Base-by-base conservation (phyloP, 2,113 vertebrate species). In the Macquaria ambigua region DNA sequence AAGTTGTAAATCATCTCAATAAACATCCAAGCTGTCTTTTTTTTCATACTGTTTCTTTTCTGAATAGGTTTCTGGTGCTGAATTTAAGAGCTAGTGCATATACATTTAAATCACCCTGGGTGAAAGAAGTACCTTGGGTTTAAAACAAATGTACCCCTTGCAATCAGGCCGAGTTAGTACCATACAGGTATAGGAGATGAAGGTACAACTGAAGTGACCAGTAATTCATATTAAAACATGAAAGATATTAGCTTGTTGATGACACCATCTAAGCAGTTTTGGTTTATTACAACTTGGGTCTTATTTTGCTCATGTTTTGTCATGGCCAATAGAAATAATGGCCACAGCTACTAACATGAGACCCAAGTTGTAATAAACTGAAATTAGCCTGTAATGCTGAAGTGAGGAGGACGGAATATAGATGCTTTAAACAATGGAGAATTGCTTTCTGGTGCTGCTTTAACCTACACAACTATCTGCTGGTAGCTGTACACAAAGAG, bases 1-100 rank as follows among this genome's bases (percentile, higher is more conserved):
- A 20, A 8, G 50, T 56, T 46, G 28, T 55, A 83, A 79, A 90
- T 89, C 74, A 52, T 58, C 43, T 28, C 6, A 20, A 52, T 74
- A 79, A 87, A 67, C 75, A 74, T 56, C 20, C 23, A 48, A 23
- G 41, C 5, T 78, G 20, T 68, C 3, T 61, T 58, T 74, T 34
- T 34, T 66, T n/a, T n/a, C n/a, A 53, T n/a, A 50, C 8, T 23
- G 25, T 41, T 56, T 70, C 21, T 69, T 48, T 64, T 23, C 43
- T 77, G 1, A 62, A 56, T 46, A 37, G 10, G 16, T 50, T 12
- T 10, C 66, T 59, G 52, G 14, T 56, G 28, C 15, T 86, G 28
- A 37, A 46, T 79, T 84, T 31, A 66, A 52, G 8, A 21, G 23
- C 37, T 21, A 14, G 50, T 70, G n/a, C 7, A 25, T 50, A 16